A percentile compares a stretch with the other conserved stretches of the same genome.
These are phyloP conservation scores for Nasonia oneida DNA, from an alignment of 2,888 invertebrate genomes.

Conservation along the genomic window DNA sequence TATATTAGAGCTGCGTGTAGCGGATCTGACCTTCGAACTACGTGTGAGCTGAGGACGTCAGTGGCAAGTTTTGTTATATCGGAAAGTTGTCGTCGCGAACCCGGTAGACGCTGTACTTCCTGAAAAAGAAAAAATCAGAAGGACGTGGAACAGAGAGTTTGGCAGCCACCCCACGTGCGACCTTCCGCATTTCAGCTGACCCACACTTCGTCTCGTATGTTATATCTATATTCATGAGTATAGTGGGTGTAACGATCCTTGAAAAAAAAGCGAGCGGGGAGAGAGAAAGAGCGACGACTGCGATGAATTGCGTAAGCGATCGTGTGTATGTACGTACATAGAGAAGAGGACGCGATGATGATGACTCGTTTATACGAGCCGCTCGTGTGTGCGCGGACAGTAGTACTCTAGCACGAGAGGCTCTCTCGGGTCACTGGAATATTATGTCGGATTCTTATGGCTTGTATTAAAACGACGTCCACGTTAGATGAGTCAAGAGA, in stretches of 20 bases:
- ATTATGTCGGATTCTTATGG: constrained; percentile 12
- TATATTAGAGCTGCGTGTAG: not conserved
- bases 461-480: not conserved
- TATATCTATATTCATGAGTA: not conserved
- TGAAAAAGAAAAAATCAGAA: not conserved
- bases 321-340: constrained; percentile 4
- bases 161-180: not conserved
- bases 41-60: not conserved
- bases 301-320: constrained; percentile 40
- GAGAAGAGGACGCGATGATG: not conserved
- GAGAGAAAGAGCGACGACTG: not conserved
- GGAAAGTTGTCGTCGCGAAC: not conserved
- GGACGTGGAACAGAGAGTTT: not conserved
- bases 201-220: not conserved
- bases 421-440: constrained; percentile 20
- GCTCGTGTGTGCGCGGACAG: not conserved
- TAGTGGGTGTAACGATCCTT: constrained; percentile 35
- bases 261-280: constrained; percentile 16
- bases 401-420: not conserved
- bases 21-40: not conserved
- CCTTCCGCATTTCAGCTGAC: not conserved
- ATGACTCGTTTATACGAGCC: constrained; percentile 3
- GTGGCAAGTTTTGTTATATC: not conserved
- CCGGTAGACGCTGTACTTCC: not conserved
- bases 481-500: not conserved